Conservation (phyloP, 2,797 vertebrate species). For the Pseudomugil tenellus region DNA sequence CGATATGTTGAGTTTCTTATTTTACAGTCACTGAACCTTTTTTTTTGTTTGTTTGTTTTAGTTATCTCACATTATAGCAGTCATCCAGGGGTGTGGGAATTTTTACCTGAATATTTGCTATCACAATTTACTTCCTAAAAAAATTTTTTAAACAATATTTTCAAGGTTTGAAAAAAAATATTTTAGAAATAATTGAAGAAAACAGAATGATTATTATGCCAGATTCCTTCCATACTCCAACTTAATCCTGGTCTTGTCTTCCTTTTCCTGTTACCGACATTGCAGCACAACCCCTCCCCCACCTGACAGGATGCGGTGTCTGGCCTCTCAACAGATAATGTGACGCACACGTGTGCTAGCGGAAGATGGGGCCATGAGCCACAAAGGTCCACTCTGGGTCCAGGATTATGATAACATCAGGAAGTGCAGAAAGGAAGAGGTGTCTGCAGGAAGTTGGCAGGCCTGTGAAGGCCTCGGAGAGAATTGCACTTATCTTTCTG, state of each 20-base stretch:
- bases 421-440: conserved; percentile 85
- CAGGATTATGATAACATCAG: conserved; percentile 92
- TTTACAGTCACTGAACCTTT: conserved; percentile 3
- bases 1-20: conserved; percentile 12
- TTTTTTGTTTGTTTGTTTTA: not conserved
- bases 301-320: conserved; percentile 88
- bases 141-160: not conserved
- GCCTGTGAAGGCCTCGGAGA: conserved; percentile 70
- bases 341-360: conserved; percentile 89
- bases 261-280: conserved; percentile 92
- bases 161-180: conserved; percentile 61
- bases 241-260: conserved; percentile 86
- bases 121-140: not conserved
- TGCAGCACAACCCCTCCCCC: conserved; percentile 69
- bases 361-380: conserved; percentile 89
- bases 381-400: conserved; percentile 89
- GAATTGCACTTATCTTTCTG: conserved; percentile 76
- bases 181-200: conserved; percentile 71
- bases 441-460: conserved; percentile 87
- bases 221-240: conserved; percentile 80
- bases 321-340: conserved; percentile 96
- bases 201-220: conserved; percentile 75
- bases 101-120: not conserved
- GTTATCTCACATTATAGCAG: conserved; percentile 11
- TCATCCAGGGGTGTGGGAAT: not conserved